phyloP scores from a whole-genome alignment of 2,113 vertebrate species.

The Corydoras sp. region DNA sequence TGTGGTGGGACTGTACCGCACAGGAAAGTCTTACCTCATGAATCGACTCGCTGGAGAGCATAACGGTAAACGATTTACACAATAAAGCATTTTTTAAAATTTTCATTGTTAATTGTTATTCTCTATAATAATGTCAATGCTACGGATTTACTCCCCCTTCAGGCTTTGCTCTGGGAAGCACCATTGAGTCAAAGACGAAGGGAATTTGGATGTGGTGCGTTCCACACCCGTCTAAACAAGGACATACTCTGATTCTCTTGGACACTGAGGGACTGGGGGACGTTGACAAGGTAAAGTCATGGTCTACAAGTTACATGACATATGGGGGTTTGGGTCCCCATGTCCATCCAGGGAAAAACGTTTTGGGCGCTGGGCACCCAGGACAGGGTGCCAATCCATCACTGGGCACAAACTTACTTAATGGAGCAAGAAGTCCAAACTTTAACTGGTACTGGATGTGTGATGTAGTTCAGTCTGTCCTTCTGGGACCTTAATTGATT shows the following conservation, averaged over 20 bases:
- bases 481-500: too few relatives aligned
- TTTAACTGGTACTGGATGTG: too few relatives aligned
- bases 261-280: constrained; percentile 26
- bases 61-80: constrained; percentile 19
- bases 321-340: too few relatives aligned
- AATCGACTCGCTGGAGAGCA: constrained; percentile 41
- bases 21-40: constrained; percentile 51
- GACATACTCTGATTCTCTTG: constrained; percentile 6
- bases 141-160: background rate
- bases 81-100: too few relatives aligned
- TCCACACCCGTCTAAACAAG: constrained; percentile 3
- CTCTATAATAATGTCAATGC: too few relatives aligned
- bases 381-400: too few relatives aligned
- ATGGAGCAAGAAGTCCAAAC: too few relatives aligned
- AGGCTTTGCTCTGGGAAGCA: constrained; percentile 40
- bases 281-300: constrained; percentile 6
- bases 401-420: too few relatives aligned
- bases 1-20: constrained; percentile 45
- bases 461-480: too few relatives aligned
- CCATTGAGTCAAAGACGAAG: constrained; percentile 57
- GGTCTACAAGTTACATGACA: background rate
- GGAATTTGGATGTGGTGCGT: constrained; percentile 54
- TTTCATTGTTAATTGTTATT: too few relatives aligned
- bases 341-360: too few relatives aligned
- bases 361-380: too few relatives aligned